Evolutionary conservation across 23 tunicate species (phyloP), one percentile per base, ranked within the genome.

Genomic region (Phallusia fumigata): DNA sequence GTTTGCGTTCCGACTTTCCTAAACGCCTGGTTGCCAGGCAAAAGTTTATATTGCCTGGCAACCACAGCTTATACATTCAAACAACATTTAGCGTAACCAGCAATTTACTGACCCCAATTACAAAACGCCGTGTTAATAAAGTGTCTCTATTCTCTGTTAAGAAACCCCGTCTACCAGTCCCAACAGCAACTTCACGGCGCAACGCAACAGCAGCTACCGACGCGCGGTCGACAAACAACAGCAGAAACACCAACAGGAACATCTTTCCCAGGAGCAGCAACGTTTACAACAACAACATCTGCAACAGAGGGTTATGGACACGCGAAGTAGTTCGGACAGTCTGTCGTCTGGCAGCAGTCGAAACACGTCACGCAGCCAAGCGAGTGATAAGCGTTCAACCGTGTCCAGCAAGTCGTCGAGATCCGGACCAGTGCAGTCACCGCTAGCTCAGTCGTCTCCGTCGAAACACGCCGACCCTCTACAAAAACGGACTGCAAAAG

Each of bases 151-250:
- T 40, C 5, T 40, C 47, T 40, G 10, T 10, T 10, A 32, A 83
- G 88, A 18, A 30, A 31, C 83, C 6, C 76, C 82, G 0, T n/a
- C 76, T 32, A 8, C 51, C 6, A 84, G 64, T 13, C 88, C 79
- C 22, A 35, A 40, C 47, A 40, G 33, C 22, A 30, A 64, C 36
- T 51, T 74, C 10, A 12, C 84, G 49, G 80, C 94, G 0, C 94
- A 89, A 47, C 81, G 94, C 6, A 89, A 65, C 49, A 77, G 86
- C 72, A 89, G 94, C 52, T 89, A 89, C 64, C 52, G 94, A 53
- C 80, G 82, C 35, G 94, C 94, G 75, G 78, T 86, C 58, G 31
- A 31, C 53, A 65, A 76, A 44, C 44, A 74, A 31, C 69, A 58
- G 16, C 69, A 58, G 16, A 11, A 58, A 58, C 69, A 58, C 8